These are phyloP conservation scores for Phenganax marumi DNA, from an alignment of 92 coral and sea anemone species.

Conservation along the genomic window DNA sequence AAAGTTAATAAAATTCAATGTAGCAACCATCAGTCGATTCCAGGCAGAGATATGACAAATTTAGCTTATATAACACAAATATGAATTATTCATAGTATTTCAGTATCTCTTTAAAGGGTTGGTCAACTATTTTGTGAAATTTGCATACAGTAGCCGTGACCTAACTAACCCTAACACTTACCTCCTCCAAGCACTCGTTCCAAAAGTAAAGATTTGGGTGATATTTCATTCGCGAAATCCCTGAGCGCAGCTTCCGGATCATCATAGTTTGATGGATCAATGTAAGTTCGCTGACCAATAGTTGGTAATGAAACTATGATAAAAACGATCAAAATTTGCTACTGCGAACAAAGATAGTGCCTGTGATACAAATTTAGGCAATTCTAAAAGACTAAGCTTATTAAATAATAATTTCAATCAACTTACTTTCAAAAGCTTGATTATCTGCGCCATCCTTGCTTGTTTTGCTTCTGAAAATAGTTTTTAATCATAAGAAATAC, in stretches of 20 bases:
- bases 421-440: background rate
- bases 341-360: background rate
- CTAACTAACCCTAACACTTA: slow-evolving; percentile 19
- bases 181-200: slow-evolving; percentile 92
- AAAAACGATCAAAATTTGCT: background rate
- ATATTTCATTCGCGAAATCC: slow-evolving; percentile 78
- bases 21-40: background rate
- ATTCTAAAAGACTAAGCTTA: background rate
- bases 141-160: no score
- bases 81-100: no score
- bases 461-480: background rate
- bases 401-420: no score
- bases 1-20: background rate
- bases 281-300: slow-evolving; percentile 68
- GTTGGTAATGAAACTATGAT: slow-evolving; percentile 54
- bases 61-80: no score
- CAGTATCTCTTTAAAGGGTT: no score
- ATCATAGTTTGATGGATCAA: slow-evolving; percentile 93
- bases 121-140: no score
- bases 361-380: background rate
- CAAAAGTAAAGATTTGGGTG: slow-evolving; percentile 55
- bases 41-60: no score
- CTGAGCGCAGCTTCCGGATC: slow-evolving; percentile 85
- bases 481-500: background rate
- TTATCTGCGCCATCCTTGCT: background rate